Evolutionary conservation across 1,140 invertebrate species (phyloP), one percentile per base, ranked within the genome.

Genomic region (Triops longicaudatus): DNA sequence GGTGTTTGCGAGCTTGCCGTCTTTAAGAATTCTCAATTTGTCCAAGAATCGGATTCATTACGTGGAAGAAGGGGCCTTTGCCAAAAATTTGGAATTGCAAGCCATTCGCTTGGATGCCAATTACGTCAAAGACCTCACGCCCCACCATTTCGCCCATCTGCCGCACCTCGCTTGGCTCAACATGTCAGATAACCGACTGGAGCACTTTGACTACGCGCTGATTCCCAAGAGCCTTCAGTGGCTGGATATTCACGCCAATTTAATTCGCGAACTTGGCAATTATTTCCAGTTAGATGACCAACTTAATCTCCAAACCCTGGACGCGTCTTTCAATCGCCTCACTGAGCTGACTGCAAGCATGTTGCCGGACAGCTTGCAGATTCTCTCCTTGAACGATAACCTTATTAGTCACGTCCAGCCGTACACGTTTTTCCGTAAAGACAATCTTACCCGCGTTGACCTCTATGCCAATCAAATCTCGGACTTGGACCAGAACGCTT

Each of bases 231-330:
- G 89, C 78, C 86, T 97, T 77, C 91, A 94, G 81, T 96, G 93
- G 93, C 85, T 97, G 71, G 94, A 97, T 84, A 86, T 97, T 81
- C 94, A 96, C 84, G 91, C 91, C 82, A 97, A 97, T 85, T 90
- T 91, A 81, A 90, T 97, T 78, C 88, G 88, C 82, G 90, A 94
- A 81, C 86, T 97, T 1, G 90, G 90, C 37, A 92, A 92, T 83
- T 89, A 90, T 81, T 90, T 89, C 80, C 87, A 87, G 9, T 82
- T 91, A 44, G 91, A 91, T 79, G 85, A 86, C 71, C 88, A 92
- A 81, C 82, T 93, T 6, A 87, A 87, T 14, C 83, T 95, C 74
- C 89, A 92, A 84, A 92, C 91, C 63, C 84, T 95, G 50, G 93
- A 95, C 81, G 91, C 89, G 7, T 93, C 92, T 83, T 92, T 92